phyloP scores from a whole-genome alignment of 1,140 invertebrate genomes.

The Akabosia matsudoensis region DNA sequence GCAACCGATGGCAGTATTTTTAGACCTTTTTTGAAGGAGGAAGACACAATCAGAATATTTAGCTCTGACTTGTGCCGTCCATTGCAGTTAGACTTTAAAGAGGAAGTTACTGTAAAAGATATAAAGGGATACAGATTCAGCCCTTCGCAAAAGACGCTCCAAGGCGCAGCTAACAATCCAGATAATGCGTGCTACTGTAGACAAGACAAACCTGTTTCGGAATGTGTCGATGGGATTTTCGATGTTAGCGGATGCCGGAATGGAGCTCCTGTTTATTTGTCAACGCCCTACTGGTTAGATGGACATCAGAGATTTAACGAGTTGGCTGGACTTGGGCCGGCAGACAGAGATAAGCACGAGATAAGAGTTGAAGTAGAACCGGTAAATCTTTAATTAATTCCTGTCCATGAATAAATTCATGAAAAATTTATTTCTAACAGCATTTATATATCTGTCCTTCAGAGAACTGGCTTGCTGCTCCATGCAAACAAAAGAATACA shows the following conservation, averaged over 20 bases:
- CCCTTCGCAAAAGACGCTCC: conserved; percentile 56
- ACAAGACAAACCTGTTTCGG: background rate
- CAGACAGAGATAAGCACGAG: conserved; percentile 65
- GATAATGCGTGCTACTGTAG: conserved; percentile 69
- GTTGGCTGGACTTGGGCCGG: conserved; percentile 56
- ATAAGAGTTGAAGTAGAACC: conserved; percentile 74
- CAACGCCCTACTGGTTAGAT: conserved; percentile 76
- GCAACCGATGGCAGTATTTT: conserved; percentile 76
- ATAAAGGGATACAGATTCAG: conserved; percentile 66
- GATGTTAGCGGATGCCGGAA: conserved; percentile 62
- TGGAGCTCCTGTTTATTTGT: conserved; percentile 64
- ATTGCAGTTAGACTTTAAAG: conserved; percentile 60
- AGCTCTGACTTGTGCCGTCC: conserved; percentile 54
- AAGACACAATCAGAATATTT: conserved; percentile 32
- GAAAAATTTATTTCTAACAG: background rate
- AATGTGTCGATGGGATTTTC: conserved; percentile 61
- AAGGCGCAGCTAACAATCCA: conserved; percentile 63
- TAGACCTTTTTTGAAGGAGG: conserved; percentile 61
- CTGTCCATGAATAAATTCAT: background rate
- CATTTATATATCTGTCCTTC: conserved; percentile 39
- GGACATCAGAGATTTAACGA: conserved; percentile 61
- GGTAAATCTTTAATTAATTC: conserved; percentile 52
- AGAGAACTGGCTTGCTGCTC: conserved; percentile 57
- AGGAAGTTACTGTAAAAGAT: conserved; percentile 61
- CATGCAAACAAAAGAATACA: conserved; percentile 56